phyloP scores from a whole-genome alignment of 2,797 vertebrate species.

The Spinus pinus region DNA sequence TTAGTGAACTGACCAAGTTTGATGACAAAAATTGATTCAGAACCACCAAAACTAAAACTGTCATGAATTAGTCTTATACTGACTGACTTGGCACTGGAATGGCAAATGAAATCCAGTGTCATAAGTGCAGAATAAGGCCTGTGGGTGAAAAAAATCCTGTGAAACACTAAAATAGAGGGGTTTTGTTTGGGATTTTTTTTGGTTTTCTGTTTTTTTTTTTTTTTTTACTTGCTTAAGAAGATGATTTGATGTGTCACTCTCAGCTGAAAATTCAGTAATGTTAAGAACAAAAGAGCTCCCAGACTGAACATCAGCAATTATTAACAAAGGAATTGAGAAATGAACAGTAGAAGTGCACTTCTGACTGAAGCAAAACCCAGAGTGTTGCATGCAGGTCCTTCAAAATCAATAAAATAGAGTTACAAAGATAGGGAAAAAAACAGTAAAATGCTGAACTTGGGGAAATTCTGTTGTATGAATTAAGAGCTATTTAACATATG shows the following conservation, averaged over 20 bases:
- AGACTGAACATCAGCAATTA: background rate
- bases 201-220: background rate
- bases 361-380: background rate
- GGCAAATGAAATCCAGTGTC: background rate
- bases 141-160: background rate
- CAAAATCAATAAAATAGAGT: background rate
- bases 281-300: fast-evolving
- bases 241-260: background rate
- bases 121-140: background rate
- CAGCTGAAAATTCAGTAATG: background rate
- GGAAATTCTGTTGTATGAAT: background rate
- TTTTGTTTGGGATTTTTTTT: background rate
- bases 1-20: background rate
- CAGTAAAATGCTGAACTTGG: background rate
- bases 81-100: background rate
- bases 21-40: background rate
- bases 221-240: background rate
- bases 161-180: background rate
- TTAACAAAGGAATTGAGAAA: background rate
- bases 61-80: background rate
- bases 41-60: background rate
- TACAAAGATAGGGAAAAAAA: background rate
- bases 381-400: background rate
- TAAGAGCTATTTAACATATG: background rate
- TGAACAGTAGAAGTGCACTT: background rate